Evolutionary conservation across 2,113 vertebrate species (phyloP), one percentile per base, ranked within the genome.

Genomic region (Elanus axillaris): DNA sequence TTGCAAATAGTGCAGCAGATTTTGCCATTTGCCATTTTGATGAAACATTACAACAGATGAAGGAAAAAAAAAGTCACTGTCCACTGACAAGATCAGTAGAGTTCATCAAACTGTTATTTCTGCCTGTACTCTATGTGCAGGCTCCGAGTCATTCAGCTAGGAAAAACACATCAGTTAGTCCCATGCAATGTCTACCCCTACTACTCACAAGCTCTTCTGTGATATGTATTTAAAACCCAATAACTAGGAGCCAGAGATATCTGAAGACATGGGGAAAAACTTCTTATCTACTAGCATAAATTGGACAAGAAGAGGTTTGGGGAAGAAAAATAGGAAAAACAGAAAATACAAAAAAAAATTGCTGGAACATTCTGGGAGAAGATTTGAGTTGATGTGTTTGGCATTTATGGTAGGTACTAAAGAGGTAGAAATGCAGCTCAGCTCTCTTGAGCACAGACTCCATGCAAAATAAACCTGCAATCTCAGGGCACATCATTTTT

Each of bases 21-120:
- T 96, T 96, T 97, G 59, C 82, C 87, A 92, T 48, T 32, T 94
- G 48, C 17, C 56, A 66, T 93, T 94, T 85, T 92, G 69, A 90
- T 86, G 43, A 94, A 96, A 92, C 17, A 43, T 71, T 90, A 55
- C 42, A 92, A 55, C 13, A 53, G 16, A 29, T n/a, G 32, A 83
- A 72, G 17, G 14, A 20, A 31, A 68, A 73, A 67, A 72, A 82
- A 59, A n/a, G 3, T 43, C 69, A 59, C 4, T 19, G 72, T 73
- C 73, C 50, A 0, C 79, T 81, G 58, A 84, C 56, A 89, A 45
- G 52, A 78, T 58, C 19, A 74, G 56, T 66, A 58, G n/a, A 86
- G 63, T 69, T 95, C 50, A 78, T 48, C 56, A 87, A 21, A 55
- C 6, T 69, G 7, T 75, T 83, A n/a, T 88, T 83, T 90, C 60